A percentile compares a stretch with the other conserved stretches of the same genome.
phyloP scores from a whole-genome alignment of 2,113 vertebrate genomes.

The Phalacrocorax brasilianus region DNA sequence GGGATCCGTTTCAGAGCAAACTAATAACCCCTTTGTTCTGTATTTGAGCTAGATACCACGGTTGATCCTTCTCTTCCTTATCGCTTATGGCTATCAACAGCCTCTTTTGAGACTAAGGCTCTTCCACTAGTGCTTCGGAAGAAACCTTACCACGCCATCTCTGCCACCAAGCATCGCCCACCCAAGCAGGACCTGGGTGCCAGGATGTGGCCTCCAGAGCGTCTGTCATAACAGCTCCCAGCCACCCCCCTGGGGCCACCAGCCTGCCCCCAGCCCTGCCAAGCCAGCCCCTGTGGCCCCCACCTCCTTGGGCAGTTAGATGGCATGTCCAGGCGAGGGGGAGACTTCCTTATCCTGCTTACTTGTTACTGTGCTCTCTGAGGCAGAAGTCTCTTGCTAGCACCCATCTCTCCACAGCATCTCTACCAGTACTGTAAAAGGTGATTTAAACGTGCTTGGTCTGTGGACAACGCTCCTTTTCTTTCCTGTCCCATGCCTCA shows the following conservation, averaged over 20 bases:
- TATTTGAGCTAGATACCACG: background rate
- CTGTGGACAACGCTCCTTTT: background rate
- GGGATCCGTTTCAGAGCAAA: background rate
- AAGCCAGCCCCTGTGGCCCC: background rate
- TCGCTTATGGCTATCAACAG: background rate
- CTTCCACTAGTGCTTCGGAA: background rate
- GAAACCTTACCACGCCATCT: background rate
- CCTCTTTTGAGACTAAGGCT: background rate
- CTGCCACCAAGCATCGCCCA: background rate
- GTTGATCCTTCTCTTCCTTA: background rate
- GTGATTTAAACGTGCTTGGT: background rate
- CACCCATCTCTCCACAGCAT: background rate
- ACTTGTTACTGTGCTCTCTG: background rate
- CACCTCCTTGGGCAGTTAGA: background rate
- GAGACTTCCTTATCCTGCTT: background rate
- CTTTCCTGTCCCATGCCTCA: background rate
- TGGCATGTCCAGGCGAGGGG: background rate
- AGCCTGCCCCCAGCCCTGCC: background rate
- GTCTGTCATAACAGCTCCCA: background rate
- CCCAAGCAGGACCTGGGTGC: background rate
- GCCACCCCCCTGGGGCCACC: background rate
- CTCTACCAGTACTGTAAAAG: background rate
- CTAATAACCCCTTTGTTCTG: background rate
- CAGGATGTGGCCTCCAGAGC: background rate
- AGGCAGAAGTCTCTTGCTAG: background rate